Evolutionary conservation across 2,888 invertebrate genomes (phyloP), one percentile per base, ranked within the genome.

Genomic region (Spilosoma lubricipeda): DNA sequence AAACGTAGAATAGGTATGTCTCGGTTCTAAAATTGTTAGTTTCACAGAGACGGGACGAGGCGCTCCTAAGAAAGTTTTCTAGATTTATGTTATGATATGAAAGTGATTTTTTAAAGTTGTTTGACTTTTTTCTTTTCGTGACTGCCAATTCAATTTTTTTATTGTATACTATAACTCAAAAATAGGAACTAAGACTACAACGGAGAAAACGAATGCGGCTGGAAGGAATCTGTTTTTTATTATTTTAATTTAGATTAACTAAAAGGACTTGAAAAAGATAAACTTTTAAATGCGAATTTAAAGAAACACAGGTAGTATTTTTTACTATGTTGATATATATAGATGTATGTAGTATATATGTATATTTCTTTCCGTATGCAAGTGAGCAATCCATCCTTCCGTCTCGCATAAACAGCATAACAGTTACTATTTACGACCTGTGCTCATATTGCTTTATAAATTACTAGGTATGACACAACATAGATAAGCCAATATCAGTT

Each of bases 341-440:
- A 15, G 20, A 20, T 20, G 1, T 23, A 52, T 52, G 20, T 56
- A n/a, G 23, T 9, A 2, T 23, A 23, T 23, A 52, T 7, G 9
- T 8, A 52, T n/a, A 56, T n/a, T 0, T 56, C 2, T n/a, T 8
- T 56, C 9, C n/a, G 11, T 82, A 77, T 74, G 71, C 83, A 74
- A 77, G 79, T 84, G 80, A 84, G 85, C 85, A 85, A 84, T 87
- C 82, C 83, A 84, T 83, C 84, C 82, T 76, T 82, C 85, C 79
- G 71, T 73, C 77, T 82, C 77, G 86, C 85, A 87, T 89, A 89
- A 90, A 89, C 72, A 85, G 80, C 82, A 79, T 81, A 84, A 76
- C 79, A 69, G 77, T 79, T 82, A 85, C 88, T 85, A 89, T 91
- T 90, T 89, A 92, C 89, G 88, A 89, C 79, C 80, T 0, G n/a